Evolutionary conservation across 1,140 invertebrate genomes (phyloP).

Genomic region (Lepidurus arcticus): DNA sequence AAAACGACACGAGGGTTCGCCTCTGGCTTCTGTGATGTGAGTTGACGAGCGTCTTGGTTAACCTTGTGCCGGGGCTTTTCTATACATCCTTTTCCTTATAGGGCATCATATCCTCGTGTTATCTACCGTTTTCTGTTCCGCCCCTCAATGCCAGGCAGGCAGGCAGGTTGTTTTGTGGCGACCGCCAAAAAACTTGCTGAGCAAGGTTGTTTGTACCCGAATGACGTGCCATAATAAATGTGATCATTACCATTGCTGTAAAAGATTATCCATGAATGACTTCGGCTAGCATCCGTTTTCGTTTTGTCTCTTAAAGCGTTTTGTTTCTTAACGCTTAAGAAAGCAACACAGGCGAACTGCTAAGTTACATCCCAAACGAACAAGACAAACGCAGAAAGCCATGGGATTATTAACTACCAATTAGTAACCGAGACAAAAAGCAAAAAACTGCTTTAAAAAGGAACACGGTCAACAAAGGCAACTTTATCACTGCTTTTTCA

Average conservation of each 20-base stretch:
- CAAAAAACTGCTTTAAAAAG: too few species aligned
- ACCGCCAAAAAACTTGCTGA: not conserved
- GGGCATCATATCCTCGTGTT: not conserved
- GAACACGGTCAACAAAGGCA: too few species aligned
- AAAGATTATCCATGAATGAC: not conserved
- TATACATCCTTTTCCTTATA: not conserved
- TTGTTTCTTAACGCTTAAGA: not conserved
- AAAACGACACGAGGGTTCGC: not conserved
- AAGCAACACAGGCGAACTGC: not conserved
- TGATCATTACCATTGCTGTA: not conserved
- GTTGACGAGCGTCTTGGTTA: not conserved
- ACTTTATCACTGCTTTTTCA: too few species aligned
- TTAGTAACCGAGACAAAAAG: not conserved
- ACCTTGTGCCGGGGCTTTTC: not conserved
- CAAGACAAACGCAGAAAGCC: not conserved
- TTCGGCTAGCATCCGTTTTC: not conserved
- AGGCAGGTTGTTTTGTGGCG: not conserved
- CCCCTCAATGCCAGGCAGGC: not conserved
- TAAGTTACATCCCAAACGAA: not conserved
- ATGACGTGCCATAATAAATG: not conserved
- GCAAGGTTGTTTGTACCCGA: not conserved
- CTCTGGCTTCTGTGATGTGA: not conserved
- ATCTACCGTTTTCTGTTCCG: constrained; percentile 3
- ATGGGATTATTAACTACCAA: not conserved
- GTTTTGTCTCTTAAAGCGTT: not conserved